Conservation (phyloP, 1,140 invertebrate species). For the Bilobella aurantiaca region DNA sequence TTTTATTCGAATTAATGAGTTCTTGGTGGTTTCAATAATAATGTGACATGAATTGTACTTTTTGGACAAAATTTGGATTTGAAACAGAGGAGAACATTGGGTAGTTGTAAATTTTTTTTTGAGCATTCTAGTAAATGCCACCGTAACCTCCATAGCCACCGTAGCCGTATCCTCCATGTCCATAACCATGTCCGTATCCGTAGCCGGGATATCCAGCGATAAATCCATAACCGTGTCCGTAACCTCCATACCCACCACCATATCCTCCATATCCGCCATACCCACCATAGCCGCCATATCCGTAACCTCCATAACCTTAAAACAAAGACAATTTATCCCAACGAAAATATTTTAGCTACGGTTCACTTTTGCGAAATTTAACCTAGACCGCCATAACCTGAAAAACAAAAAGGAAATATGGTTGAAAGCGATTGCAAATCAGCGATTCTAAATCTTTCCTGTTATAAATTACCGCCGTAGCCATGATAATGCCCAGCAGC, state of each 20-base stretch:
- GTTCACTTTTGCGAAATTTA: no score
- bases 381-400: no score
- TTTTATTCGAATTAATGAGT: neutral
- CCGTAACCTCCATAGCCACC: neutral
- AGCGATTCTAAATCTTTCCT: neutral
- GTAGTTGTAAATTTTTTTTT: neutral
- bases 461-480: neutral
- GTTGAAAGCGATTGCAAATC: neutral
- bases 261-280: constrained; percentile 1
- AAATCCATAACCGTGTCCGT: neutral
- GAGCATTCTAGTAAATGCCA: neutral
- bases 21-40: neutral
- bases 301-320: no score
- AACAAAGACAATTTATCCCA: no score
- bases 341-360: no score
- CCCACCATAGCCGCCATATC: neutral
- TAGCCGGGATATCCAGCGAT: no score
- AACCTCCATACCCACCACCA: neutral
- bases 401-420: neutral
- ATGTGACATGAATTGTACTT: neutral
- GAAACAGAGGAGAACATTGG: no score
- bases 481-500: constrained; percentile 1
- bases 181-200: neutral
- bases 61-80: no score
- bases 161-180: neutral